These are phyloP conservation scores for Blennius ocellaris DNA, from an alignment of 2,113 vertebrate species.

Conservation along the genomic window DNA sequence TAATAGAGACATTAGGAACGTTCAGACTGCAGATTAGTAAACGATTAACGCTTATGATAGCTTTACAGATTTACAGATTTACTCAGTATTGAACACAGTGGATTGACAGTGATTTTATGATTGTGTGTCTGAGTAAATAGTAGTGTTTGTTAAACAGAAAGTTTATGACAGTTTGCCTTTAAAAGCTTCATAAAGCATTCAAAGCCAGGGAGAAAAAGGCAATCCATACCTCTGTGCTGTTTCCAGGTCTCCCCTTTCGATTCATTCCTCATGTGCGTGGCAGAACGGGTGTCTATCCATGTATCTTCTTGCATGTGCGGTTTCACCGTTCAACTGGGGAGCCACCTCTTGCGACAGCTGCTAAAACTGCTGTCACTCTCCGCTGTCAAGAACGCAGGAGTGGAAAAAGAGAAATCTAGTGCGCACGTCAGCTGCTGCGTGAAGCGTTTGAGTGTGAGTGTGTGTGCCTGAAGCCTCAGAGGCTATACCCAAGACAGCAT, in stretches of 20 bases:
- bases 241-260: slow-evolving; percentile 52
- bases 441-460: slow-evolving; percentile 11
- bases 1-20: too few species aligned
- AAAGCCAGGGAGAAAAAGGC: not conserved
- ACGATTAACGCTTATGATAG: too few species aligned
- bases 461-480: slow-evolving; percentile 13
- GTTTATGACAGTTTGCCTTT: slow-evolving; percentile 3
- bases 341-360: slow-evolving; percentile 31
- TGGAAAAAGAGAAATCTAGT: slow-evolving; percentile 11
- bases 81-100: not conserved
- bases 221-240: slow-evolving; percentile 76
- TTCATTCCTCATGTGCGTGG: slow-evolving; percentile 68
- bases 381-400: slow-evolving; percentile 6
- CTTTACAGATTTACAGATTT: not conserved
- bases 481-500: slow-evolving; percentile 49
- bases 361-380: slow-evolving; percentile 40
- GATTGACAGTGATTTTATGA: slow-evolving; percentile 29
- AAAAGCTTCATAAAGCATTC: not conserved
- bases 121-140: slow-evolving; percentile 53
- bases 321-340: slow-evolving; percentile 37
- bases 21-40: too few species aligned
- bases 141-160: slow-evolving; percentile 12
- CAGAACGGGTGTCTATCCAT: slow-evolving; percentile 26
- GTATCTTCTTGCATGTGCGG: not conserved
- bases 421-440: not conserved